Percentiles rank a stretch among this genome's conserved stretches.
phyloP scores from a whole-genome alignment of 2,888 invertebrate species.

The Drosophila mulleri region DNA sequence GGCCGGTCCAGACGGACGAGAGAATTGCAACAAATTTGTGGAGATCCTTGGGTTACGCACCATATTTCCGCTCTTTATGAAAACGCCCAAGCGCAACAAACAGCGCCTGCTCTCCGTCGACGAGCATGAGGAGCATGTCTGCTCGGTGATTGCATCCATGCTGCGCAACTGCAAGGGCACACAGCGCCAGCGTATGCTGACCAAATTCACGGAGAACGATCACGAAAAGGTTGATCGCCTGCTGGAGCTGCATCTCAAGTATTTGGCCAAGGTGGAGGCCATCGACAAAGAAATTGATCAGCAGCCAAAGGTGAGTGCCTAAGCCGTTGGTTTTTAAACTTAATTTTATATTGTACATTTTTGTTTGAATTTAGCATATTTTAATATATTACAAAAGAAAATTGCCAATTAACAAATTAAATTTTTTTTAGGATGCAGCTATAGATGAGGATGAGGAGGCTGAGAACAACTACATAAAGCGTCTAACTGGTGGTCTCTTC shows the following conservation, averaged over 20 bases:
- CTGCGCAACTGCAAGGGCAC: slow-evolving; percentile 95
- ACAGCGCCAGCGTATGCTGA: slow-evolving; percentile 94
- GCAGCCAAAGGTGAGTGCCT: slow-evolving; percentile 82
- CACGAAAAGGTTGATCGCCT: slow-evolving; percentile 98
- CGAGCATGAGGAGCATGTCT: slow-evolving; percentile 97
- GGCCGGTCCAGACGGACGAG: slow-evolving; percentile 95
- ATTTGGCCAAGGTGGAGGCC: slow-evolving; percentile 95
- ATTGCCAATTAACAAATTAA: not conserved
- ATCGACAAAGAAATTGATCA: slow-evolving; percentile 92
- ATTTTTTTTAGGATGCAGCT: slow-evolving; percentile 66
- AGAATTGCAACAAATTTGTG: slow-evolving; percentile 98
- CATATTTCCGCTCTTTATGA: slow-evolving; percentile 99
- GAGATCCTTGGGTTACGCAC: slow-evolving; percentile 98
- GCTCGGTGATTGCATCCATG: slow-evolving; percentile 97
- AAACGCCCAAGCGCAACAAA: slow-evolving; percentile 95
- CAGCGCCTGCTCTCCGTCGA: slow-evolving; percentile 92
- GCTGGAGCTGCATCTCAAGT: slow-evolving; percentile 98
- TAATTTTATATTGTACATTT: not conserved
- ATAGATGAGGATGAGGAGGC: slow-evolving; percentile 90
- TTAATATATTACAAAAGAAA: not conserved
- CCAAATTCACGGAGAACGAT: slow-evolving; percentile 99
- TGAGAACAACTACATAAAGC: slow-evolving; percentile 94
- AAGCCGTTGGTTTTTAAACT: too few species aligned
- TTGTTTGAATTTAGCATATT: not conserved
- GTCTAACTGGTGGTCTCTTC: slow-evolving; percentile 97